These are phyloP conservation scores for Timandra comae DNA, from an alignment of 2,888 invertebrate genomes.

Conservation along the genomic window DNA sequence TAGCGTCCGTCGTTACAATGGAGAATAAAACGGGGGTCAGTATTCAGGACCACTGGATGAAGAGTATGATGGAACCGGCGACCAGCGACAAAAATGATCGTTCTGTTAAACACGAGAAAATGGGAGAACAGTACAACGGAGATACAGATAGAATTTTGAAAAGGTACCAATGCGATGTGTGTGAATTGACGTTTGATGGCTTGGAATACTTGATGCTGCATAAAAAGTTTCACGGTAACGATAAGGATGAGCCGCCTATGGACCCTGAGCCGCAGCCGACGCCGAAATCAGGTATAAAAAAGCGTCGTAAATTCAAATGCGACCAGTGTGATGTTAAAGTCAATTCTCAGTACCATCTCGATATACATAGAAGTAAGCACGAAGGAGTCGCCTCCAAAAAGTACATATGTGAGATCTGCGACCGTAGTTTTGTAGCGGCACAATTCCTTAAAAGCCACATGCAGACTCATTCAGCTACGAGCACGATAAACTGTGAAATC, in stretches of 20 bases:
- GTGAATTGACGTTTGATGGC: conserved; percentile 64
- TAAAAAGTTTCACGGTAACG: conserved; percentile 67
- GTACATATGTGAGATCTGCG: conserved; percentile 63
- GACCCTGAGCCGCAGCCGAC: conserved; percentile 41
- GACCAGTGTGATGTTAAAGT: conserved; percentile 70
- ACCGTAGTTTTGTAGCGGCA: conserved; percentile 65
- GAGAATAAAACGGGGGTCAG: conserved; percentile 62
- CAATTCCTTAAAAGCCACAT: conserved; percentile 70
- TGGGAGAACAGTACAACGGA: conserved; percentile 60
- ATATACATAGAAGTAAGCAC: conserved; percentile 67
- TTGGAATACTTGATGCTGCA: conserved; percentile 65
- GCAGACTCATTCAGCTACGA: conserved; percentile 63
- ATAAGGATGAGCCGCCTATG: conserved; percentile 55
- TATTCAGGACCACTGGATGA: conserved; percentile 70
- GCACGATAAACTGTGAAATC: conserved; percentile 67
- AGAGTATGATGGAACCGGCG: conserved; percentile 70
- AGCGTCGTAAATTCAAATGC: conserved; percentile 63
- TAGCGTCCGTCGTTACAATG: conserved; percentile 56
- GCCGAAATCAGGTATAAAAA: conserved; percentile 53
- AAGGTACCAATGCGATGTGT: conserved; percentile 62
- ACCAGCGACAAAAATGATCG: conserved; percentile 50
- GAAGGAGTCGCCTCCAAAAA: conserved; percentile 62
- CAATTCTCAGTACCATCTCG: conserved; percentile 67
- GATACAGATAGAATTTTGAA: conserved; percentile 56
- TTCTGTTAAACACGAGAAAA: conserved; percentile 66